A percentile compares a stretch with the other conserved stretches of the same genome.
Conservation (phyloP, 2,797 vertebrate species). For the Coregonus ussuriensis region DNA sequence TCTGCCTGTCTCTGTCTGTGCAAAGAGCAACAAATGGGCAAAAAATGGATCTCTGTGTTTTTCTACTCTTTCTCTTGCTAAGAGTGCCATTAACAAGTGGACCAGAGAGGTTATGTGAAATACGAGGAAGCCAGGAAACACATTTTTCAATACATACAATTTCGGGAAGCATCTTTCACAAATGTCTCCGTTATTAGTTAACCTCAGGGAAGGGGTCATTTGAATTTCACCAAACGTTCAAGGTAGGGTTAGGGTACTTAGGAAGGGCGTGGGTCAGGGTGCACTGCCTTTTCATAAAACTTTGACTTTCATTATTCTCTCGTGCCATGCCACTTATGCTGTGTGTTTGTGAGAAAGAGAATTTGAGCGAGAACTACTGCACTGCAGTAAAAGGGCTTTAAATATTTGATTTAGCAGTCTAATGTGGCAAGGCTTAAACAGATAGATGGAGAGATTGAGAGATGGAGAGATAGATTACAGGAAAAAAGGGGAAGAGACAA, state of each 20-base stretch:
- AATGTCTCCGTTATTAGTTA: conserved; percentile 77
- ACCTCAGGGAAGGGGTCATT: conserved; percentile 68
- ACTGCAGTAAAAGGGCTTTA: conserved; percentile 3
- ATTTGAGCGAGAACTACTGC: conserved; percentile 12
- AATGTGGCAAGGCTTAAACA: conserved; percentile 37
- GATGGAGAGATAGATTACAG: conserved; percentile 38
- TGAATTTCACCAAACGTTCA: conserved; percentile 71
- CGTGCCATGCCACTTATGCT: conserved; percentile 42
- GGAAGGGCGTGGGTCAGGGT: conserved; percentile 67
- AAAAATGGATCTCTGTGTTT: background rate
- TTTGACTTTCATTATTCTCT: conserved; percentile 56
- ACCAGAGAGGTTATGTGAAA: conserved; percentile 67
- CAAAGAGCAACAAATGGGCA: conserved; percentile 26
- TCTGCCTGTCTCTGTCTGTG: conserved; percentile 14
- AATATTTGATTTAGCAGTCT: conserved; percentile 37
- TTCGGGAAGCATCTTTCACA: conserved; percentile 81
- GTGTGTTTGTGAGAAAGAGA: conserved; percentile 14
- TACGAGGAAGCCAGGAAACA: conserved; percentile 73
- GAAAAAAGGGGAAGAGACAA: conserved; percentile 23
- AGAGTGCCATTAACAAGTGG: conserved; percentile 42
- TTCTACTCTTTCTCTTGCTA: conserved; percentile 17
- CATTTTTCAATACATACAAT: conserved; percentile 79
- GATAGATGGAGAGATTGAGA: conserved; percentile 21
- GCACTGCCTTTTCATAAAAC: conserved; percentile 59
- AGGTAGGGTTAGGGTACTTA: conserved; percentile 69